Evolutionary conservation across 2,113 vertebrate species (phyloP), one percentile per base, ranked within the genome.

Genomic region (Mormoops blainvillei): DNA sequence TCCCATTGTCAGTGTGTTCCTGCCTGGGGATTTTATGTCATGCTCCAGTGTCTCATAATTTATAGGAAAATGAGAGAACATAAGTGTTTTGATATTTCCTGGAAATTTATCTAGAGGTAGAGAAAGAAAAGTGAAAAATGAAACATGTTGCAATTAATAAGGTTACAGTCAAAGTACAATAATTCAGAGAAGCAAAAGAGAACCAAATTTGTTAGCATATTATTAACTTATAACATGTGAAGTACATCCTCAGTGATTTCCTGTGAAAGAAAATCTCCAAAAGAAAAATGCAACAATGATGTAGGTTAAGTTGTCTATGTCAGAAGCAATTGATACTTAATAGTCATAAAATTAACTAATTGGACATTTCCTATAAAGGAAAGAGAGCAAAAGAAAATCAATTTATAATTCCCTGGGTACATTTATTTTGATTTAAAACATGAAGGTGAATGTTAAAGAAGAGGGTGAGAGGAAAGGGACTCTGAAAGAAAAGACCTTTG

Each of bases 341-440:
- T 95, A 97, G 58, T 89, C 52, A 93, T 91, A 85, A 97, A 97
- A 85, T 96, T 83, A 95, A 96, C 50, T 80, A 83, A 92, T 82
- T 48, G 43, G 67, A 71, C 80, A 80, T 94, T 76, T 87, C 90
- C n/a, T n/a, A n/a, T 96, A 83, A 70, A 80, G 70, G 63, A 87
- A 77, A 73, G 15, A 76, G 36, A 74, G 16, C 45, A 88, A 90
- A 94, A 87, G 76, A 76, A 85, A 91, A 88, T 95, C 36, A 87
- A 33, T 52, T 36, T 77, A 33, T 36, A 94, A 96, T 76, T 91
- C 45, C 45, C 81, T 70, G n/a, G 80, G 31, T 77, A 67, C 63
- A 80, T 67, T 93, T 54, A 50, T 89, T 78, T 94, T 83, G 13
- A 83, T 50, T 92, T 5, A 80, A 87, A 52, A 50, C 91, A 36